Conservation (phyloP, 2,888 invertebrate species). For the Ecliptopera silaceata region DNA sequence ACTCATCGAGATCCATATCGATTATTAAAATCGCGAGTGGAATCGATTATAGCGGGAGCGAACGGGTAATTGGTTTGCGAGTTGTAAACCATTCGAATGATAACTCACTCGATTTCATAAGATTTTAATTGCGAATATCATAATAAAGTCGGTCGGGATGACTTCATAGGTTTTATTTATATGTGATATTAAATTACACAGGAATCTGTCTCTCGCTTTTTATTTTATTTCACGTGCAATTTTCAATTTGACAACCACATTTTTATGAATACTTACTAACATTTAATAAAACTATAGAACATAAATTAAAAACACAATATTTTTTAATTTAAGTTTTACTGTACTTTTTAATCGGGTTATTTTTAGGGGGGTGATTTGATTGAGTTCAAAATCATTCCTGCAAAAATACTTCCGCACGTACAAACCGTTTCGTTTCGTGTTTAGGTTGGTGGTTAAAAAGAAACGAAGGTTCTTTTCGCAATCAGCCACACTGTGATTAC, state of each 20-base stretch:
- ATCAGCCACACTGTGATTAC: conserved; percentile 13
- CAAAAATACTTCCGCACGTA: too few species aligned
- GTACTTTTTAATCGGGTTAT: too few species aligned
- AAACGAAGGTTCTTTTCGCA: background rate
- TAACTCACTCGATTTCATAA: conserved; percentile 54
- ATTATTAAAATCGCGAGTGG: conserved; percentile 71
- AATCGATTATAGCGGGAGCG: conserved; percentile 69
- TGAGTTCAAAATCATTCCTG: too few species aligned
- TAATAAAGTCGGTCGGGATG: conserved; percentile 15
- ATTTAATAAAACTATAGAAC: too few species aligned
- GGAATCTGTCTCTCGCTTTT: background rate
- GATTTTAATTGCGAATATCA: conserved; percentile 36
- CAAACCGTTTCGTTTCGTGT: too few species aligned
- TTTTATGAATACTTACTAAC: too few species aligned
- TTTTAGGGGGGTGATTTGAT: too few species aligned
- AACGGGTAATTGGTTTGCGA: conserved; percentile 74
- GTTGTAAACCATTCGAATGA: conserved; percentile 63
- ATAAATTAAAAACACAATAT: too few species aligned
- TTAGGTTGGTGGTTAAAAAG: background rate
- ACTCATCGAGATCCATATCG: conserved; percentile 73
- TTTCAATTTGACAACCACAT: too few species aligned
- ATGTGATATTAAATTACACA: background rate
- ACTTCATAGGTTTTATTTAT: conserved; percentile 1
- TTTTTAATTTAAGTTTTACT: too few species aligned
- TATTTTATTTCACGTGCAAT: background rate